phyloP scores from a whole-genome alignment of 2,888 invertebrate species.

The Tanypteryx hageni region DNA sequence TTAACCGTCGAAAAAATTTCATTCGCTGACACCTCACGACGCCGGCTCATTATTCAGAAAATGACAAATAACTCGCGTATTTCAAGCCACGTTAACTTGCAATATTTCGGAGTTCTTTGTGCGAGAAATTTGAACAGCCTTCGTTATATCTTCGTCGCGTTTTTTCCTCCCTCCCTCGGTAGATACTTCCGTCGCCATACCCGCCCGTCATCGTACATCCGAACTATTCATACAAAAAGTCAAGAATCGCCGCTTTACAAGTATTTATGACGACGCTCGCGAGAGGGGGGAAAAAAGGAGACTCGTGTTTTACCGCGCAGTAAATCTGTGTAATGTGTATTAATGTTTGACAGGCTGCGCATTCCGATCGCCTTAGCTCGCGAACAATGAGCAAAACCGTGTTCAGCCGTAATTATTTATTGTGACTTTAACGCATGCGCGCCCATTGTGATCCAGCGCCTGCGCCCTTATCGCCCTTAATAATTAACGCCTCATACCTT shows the following conservation, averaged over 20 bases:
- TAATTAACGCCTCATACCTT: conserved; percentile 23
- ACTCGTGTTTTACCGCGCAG: conserved; percentile 14
- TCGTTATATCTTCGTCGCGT: neutral
- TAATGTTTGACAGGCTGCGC: conserved; percentile 28
- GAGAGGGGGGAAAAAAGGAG: neutral
- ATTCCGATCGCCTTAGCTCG: neutral
- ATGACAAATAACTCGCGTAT: neutral
- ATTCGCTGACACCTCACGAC: neutral
- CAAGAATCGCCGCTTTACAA: neutral
- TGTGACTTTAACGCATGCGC: conserved; percentile 26
- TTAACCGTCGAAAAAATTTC: neutral
- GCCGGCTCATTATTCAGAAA: neutral
- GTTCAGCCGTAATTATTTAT: conserved; percentile 23
- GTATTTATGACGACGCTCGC: neutral
- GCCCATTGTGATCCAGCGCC: neutral
- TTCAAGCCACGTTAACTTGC: neutral
- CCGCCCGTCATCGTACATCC: neutral
- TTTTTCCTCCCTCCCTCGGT: no score
- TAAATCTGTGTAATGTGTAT: conserved; percentile 23
- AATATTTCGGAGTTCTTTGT: neutral
- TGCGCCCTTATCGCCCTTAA: neutral
- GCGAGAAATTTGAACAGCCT: neutral
- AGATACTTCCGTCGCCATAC: neutral
- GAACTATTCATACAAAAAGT: neutral
- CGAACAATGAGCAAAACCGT: conserved; percentile 24